Evolutionary conservation across 23 tunicate species (phyloP), one percentile per base, ranked within the genome.

Genomic region (Trididemnum nubilum): DNA sequence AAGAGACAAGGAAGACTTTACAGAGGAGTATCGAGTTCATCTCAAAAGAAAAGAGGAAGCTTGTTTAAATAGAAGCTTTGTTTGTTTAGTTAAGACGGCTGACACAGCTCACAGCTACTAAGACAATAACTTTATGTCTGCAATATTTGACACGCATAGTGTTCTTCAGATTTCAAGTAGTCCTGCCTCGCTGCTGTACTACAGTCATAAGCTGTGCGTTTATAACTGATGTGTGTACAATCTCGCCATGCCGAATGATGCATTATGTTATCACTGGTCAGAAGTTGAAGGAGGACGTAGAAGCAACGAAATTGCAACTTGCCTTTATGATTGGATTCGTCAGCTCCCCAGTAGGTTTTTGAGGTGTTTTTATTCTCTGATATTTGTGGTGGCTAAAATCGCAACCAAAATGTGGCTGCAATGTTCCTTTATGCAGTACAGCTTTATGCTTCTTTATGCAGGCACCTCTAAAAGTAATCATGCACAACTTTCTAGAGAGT

Each of bases 301-400:
- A 12, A 50, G 57, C 57, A 50, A 50, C 19, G 57, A 50, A 19
- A 50, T 50, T 50, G 57, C 18, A 12, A 50, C 57, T 12, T 50
- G 57, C 57, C 57, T 50, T 50, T 50, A 50, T 50, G 57, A 50
- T n/a, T n/a, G n/a, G n/a, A n/a, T n/a, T n/a, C n/a, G n/a, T n/a
- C n/a, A n/a, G n/a, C n/a, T n/a, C n/a, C n/a, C n/a, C n/a, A n/a
- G n/a, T n/a, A n/a, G n/a, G n/a, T n/a, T n/a, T n/a, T n/a, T n/a
- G n/a, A n/a, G n/a, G n/a, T n/a, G n/a, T n/a, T n/a, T n/a, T n/a
- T n/a, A n/a, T n/a, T n/a, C n/a, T n/a, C n/a, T n/a, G n/a, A n/a
- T n/a, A n/a, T n/a, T n/a, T n/a, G n/a, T n/a, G n/a, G n/a, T n/a
- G n/a, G n/a, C n/a, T n/a, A n/a, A n/a, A n/a, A n/a, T n/a, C n/a